Evolutionary conservation across 2,113 vertebrate species (phyloP).

Genomic region (Odontesthes bonariensis): DNA sequence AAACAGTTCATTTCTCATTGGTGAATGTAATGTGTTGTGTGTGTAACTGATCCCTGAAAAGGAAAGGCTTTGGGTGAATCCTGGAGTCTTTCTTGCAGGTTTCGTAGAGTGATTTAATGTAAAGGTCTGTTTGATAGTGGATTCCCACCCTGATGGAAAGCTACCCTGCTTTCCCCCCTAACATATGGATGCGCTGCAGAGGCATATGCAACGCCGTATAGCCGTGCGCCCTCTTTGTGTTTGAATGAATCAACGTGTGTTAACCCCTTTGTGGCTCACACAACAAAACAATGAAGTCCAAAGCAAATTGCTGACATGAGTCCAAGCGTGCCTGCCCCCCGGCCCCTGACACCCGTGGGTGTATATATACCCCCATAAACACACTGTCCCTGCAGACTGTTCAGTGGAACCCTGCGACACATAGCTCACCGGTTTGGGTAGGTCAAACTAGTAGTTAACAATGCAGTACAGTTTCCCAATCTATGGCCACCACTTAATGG

Average conservation of each 20-base stretch:
- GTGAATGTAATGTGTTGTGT: background rate
- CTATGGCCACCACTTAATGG: conserved; percentile 16
- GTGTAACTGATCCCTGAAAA: background rate
- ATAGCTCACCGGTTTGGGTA: conserved; percentile 78
- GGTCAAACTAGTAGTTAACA: conserved; percentile 62
- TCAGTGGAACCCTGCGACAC: conserved; percentile 78
- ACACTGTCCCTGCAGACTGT: conserved; percentile 66
- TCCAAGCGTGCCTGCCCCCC: conserved; percentile 46
- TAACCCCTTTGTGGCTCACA: conserved; percentile 72
- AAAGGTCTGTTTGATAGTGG: background rate
- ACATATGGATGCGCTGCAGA: conserved; percentile 35
- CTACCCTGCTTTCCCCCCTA: background rate
- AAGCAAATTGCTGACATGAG: conserved; percentile 86
- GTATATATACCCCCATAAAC: conserved; percentile 80
- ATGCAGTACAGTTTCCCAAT: conserved; percentile 41
- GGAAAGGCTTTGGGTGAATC: background rate
- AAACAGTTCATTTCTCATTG: background rate
- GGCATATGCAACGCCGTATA: conserved; percentile 1
- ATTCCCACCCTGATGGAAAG: background rate
- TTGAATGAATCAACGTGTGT: conserved; percentile 57
- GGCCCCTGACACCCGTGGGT: conserved; percentile 41
- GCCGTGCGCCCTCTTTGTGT: conserved; percentile 56
- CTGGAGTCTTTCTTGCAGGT: background rate
- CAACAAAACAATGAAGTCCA: conserved; percentile 78
- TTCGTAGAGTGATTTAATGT: background rate